phyloP scores from a whole-genome alignment of 2,113 vertebrate species.

The Speoplatyrhinus poulsoni region DNA sequence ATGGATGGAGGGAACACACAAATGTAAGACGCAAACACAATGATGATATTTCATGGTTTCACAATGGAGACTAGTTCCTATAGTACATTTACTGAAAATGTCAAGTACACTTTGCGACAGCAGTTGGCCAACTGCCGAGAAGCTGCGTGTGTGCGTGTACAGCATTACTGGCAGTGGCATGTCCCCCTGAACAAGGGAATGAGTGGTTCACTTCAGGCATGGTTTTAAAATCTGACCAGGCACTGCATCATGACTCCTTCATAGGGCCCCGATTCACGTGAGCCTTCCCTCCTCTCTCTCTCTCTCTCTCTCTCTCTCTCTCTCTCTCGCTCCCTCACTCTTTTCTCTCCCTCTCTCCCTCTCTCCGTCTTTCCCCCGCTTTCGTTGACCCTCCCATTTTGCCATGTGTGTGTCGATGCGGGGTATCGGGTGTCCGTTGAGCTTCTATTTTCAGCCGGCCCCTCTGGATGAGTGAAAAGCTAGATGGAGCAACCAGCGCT shows the following conservation, averaged over 20 bases:
- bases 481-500: constrained; percentile 79
- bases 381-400: constrained; percentile 77
- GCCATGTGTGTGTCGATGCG: constrained; percentile 60
- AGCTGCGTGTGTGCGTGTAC: too few relatives aligned
- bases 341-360: constrained; percentile 19
- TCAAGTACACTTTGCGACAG: too few relatives aligned
- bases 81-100: too few relatives aligned
- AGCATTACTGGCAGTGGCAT: neutral
- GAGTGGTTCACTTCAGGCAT: constrained; percentile 3
- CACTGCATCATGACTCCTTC: constrained; percentile 71
- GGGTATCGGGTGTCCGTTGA: constrained; percentile 83
- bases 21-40: too few relatives aligned
- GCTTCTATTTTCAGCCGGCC: constrained; percentile 90
- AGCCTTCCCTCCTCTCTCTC: neutral
- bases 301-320: neutral
- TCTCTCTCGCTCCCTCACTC: neutral
- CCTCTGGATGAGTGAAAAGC: constrained; percentile 85
- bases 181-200: neutral
- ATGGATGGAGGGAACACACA: too few relatives aligned
- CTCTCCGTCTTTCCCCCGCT: constrained; percentile 27
- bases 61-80: too few relatives aligned
- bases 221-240: constrained; percentile 63
- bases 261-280: constrained; percentile 13
- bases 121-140: too few relatives aligned
- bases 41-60: too few relatives aligned